Evolutionary conservation across 2,888 invertebrate genomes (phyloP).

Genomic region (Poecilus cupreus): DNA sequence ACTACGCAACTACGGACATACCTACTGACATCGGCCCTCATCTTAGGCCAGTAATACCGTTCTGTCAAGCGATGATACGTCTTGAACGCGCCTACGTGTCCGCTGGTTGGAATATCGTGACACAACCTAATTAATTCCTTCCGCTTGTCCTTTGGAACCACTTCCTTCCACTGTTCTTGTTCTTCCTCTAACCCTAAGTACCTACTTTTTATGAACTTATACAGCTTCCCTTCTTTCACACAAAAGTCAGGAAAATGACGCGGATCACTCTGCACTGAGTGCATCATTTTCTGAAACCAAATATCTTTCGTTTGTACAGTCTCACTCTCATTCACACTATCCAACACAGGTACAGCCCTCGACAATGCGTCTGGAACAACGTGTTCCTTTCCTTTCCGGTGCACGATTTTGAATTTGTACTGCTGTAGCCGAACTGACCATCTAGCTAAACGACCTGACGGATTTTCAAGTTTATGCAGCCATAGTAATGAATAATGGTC

Average conservation of each 20-base stretch:
- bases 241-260: constrained; percentile 56
- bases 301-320: background rate
- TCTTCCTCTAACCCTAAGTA: constrained; percentile 42
- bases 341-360: constrained; percentile 54
- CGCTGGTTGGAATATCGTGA: constrained; percentile 64
- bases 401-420: constrained; percentile 65
- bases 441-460: no score
- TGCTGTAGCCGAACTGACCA: constrained; percentile 47
- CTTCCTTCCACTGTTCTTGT: constrained; percentile 61
- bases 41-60: constrained; percentile 65
- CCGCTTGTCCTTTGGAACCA: constrained; percentile 59
- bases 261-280: constrained; percentile 24
- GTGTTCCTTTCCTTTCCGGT: constrained; percentile 64
- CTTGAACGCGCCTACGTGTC: constrained; percentile 64
- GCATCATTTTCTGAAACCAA: constrained; percentile 51
- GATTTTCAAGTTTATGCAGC: no score
- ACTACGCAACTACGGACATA: constrained; percentile 63
- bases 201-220: constrained; percentile 46
- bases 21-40: constrained; percentile 61
- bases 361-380: constrained; percentile 67
- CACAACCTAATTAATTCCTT: constrained; percentile 54
- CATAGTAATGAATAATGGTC: constrained; percentile 15
- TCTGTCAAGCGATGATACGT: constrained; percentile 60
- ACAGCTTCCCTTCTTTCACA: constrained; percentile 39
- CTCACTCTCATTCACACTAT: background rate